A percentile compares a stretch with the other conserved stretches of the same genome.
These are phyloP conservation scores for Plotosus lineatus DNA, from an alignment of 2,113 vertebrate genomes.

Conservation along the genomic window DNA sequence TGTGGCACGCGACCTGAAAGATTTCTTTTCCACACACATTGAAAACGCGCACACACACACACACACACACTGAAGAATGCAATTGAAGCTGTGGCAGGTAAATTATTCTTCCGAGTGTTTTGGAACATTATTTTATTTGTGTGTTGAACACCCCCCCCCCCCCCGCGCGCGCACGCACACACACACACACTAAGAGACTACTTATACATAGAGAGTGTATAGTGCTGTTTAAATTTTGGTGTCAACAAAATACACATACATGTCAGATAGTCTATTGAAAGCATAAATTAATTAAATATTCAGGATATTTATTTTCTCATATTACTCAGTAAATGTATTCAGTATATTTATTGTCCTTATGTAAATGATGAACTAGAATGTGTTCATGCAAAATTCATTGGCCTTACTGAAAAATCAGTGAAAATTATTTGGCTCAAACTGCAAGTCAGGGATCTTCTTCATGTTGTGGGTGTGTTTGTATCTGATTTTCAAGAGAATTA, in stretches of 20 bases:
- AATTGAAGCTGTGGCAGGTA: neutral
- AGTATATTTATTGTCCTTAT: neutral
- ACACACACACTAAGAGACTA: too few relatives aligned
- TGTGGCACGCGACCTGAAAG: conserved; percentile 6
- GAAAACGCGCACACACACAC: neutral
- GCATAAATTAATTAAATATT: neutral
- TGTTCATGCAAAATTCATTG: neutral
- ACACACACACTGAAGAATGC: neutral
- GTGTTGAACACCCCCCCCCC: too few relatives aligned
- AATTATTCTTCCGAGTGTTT: neutral
- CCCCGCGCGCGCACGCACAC: too few relatives aligned
- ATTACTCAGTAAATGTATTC: too few relatives aligned
- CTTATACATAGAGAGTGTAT: too few relatives aligned
- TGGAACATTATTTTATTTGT: neutral
- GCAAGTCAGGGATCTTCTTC: neutral
- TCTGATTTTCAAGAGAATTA: neutral
- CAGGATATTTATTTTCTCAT: too few relatives aligned
- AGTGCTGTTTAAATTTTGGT: too few relatives aligned
- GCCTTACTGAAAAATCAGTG: neutral
- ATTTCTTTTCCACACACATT: neutral
- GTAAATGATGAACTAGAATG: neutral
- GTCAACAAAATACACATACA: neutral
- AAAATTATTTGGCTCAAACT: neutral
- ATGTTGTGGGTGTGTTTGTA: neutral
- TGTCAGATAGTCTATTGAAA: neutral